These are phyloP conservation scores for Chymomyza fuscimana DNA, from an alignment of 2,888 invertebrate species.

Conservation along the genomic window DNA sequence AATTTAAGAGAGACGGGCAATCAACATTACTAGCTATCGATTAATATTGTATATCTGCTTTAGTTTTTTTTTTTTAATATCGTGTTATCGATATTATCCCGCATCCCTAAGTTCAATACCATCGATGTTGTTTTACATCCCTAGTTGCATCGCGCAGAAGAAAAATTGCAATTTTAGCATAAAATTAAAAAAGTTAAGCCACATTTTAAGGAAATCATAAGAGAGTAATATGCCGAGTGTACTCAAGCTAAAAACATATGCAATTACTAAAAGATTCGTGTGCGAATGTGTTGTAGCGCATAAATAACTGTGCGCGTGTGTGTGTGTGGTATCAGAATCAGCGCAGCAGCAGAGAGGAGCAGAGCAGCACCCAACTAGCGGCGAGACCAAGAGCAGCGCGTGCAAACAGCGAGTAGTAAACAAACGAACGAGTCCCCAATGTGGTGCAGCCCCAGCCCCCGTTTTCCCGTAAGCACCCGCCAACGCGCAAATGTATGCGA, in stretches of 20 bases:
- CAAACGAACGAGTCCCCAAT: conserved; percentile 40
- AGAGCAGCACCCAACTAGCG: conserved; percentile 45
- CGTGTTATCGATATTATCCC: conserved; percentile 23
- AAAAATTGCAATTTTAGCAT: conserved; percentile 40
- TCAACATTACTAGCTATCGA: not conserved
- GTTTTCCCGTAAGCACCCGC: conserved; percentile 32
- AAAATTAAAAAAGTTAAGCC: conserved; percentile 46
- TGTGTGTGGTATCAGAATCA: not conserved
- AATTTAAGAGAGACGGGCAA: not conserved
- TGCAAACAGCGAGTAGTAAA: not conserved
- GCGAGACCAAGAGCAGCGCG: conserved; percentile 48
- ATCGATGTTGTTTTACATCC: conserved; percentile 48
- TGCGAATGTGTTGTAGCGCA: conserved; percentile 17
- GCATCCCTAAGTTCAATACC: not conserved
- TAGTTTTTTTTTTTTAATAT: no score
- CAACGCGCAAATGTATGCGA: conserved; percentile 59
- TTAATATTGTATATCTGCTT: not conserved
- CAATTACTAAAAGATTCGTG: conserved; percentile 21
- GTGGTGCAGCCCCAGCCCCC: conserved; percentile 42
- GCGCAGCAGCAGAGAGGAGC: conserved; percentile 12
- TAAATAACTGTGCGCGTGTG: not conserved
- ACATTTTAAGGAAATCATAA: conserved; percentile 27
- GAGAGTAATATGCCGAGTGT: conserved; percentile 21
- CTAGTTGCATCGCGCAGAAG: conserved; percentile 42
- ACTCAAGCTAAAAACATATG: conserved; percentile 15